Evolutionary conservation across 2,797 vertebrate species (phyloP).

Genomic region (Pachyuromys duprasi): DNA sequence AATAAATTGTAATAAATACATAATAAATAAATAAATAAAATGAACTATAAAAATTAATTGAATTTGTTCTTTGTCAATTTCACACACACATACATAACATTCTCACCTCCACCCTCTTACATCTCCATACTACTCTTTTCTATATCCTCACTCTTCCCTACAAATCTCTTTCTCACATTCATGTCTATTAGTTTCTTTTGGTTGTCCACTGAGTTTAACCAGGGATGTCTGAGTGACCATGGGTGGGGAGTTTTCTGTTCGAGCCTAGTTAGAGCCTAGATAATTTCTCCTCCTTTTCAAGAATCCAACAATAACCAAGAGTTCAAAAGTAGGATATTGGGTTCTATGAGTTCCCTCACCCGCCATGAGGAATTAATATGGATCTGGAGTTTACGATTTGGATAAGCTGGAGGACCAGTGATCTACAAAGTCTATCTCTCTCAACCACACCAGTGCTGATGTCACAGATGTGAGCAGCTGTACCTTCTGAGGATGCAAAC

Average conservation of each 20-base stretch:
- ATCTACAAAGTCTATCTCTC: not conserved
- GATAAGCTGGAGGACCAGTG: too few relatives aligned
- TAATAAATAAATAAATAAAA: too few relatives aligned
- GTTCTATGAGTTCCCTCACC: too few relatives aligned
- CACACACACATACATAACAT: not conserved
- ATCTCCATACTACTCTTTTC: not conserved
- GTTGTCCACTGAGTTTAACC: not conserved
- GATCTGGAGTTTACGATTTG: not conserved
- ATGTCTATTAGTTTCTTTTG: not conserved
- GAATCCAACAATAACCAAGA: not conserved
- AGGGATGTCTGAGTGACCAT: not conserved
- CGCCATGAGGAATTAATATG: not conserved
- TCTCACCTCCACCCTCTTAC: not conserved
- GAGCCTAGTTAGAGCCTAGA: too few relatives aligned
- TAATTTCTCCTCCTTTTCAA: not conserved
- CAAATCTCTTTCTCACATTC: not conserved
- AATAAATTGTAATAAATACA: too few relatives aligned
- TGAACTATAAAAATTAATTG: not conserved
- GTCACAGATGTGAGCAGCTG: not conserved
- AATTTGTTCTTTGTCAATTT: not conserved
- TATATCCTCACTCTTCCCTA: not conserved
- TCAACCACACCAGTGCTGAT: not conserved
- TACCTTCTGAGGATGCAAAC: not conserved
- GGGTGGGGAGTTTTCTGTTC: not conserved
- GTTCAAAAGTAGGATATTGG: not conserved